These are phyloP conservation scores for Pagrus major DNA, from an alignment of 2,113 vertebrate species.

Conservation along the genomic window DNA sequence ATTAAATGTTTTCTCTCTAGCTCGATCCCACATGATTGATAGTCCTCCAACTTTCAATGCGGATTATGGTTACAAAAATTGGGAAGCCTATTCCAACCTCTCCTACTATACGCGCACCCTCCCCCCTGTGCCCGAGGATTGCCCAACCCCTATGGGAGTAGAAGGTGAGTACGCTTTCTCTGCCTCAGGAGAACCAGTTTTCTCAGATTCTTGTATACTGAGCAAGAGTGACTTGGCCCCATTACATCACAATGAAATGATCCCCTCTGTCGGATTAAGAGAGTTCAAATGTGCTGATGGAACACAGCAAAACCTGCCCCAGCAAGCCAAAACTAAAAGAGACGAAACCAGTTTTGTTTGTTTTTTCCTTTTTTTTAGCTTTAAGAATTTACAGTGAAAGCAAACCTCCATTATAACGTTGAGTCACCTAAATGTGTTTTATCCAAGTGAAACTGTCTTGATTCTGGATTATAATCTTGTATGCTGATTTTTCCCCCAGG, in stretches of 20 bases:
- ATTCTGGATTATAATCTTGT: background rate
- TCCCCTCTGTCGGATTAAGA: background rate
- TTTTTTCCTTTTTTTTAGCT: background rate
- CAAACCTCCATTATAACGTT: background rate
- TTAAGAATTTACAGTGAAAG: background rate
- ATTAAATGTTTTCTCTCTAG: constrained; percentile 72
- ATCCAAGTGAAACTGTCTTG: background rate
- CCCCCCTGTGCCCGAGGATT: constrained; percentile 91
- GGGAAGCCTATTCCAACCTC: constrained; percentile 96
- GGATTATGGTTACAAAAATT: constrained; percentile 92
- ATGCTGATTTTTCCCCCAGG: constrained; percentile 80
- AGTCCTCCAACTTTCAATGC: constrained; percentile 95
- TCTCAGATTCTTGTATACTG: constrained; percentile 78
- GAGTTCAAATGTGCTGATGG: background rate
- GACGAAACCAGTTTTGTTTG: background rate
- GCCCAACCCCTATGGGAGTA: constrained; percentile 96
- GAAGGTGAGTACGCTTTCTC: constrained; percentile 86
- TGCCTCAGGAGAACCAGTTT: constrained; percentile 78
- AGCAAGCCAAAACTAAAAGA: background rate
- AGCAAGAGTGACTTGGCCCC: constrained; percentile 17
- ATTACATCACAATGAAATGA: constrained; percentile 55
- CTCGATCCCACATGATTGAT: constrained; percentile 93
- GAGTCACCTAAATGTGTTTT: background rate
- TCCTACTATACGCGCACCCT: constrained; percentile 94
- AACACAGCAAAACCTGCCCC: background rate